Base-by-base conservation (phyloP, 2,888 invertebrate species). In the Buathra laborator region DNA sequence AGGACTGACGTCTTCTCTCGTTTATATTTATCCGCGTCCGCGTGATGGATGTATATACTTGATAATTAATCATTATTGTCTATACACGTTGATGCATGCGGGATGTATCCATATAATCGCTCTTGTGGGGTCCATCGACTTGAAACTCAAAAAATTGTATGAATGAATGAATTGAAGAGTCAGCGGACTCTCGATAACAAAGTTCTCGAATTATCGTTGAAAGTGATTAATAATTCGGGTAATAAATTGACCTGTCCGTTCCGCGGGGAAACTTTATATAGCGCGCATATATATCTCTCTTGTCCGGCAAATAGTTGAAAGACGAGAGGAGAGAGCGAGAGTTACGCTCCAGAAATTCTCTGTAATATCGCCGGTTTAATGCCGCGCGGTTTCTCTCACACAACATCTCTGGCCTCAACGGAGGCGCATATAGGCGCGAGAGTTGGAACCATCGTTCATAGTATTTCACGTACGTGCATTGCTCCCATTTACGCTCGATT, bases 341-440 rank as follows among this genome's bases (percentile, higher is more conserved):
- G 78, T 56, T 83, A 78, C 74, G 89, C 86, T 89, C 86, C 86
- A 90, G 87, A 89, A 90, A 90, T 80, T 86, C 82, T 83, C 53
- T 77, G 83, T 86, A 84, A 87, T 80, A 85, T 89, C 89, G 84
- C 88, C 64, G 19, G 67, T 32, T 78, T 62, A 66, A 77, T 74
- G 67, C 67, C 24, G 46, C 59, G 29, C 59, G 14, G 3, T 32
- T 29, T 2, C 59, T 62, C 59, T 29, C 12, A 14, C 32, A 14
- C 29, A 19, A 10, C n/a, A 14, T 74, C 24, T 59, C 72, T 2
- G 37, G 59, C 24, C 72, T 64, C 86, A 82, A 85, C 88, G 87
- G 89, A 89, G 53, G 89, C 89, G 87, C 88, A 90, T 91, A 90
- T 91, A 91, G 77, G 84, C 84, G 86, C 84, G 62, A 71, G 62